Base-by-base conservation (phyloP, 2,888 invertebrate species). In the Holacanthella duospinosa region DNA sequence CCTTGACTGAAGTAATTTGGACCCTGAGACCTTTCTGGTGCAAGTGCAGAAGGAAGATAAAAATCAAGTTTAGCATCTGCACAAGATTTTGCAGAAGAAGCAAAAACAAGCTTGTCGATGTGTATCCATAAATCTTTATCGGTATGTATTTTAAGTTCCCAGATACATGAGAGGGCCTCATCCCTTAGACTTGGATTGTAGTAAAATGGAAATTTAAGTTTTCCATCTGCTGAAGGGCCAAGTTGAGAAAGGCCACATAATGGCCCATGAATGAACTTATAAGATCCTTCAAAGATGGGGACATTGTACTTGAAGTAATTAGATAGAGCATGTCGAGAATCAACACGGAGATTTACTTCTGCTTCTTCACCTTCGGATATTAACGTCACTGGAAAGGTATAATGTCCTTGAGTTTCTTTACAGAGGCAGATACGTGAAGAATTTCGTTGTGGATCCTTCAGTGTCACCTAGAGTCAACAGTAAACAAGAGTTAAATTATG, bases 21-120 rank as follows among this genome's bases (percentile, higher is more conserved):
- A 4, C 48, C 4, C 19, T 48, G 48, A 4, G 48, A 21, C 48
- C 4, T 6, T 36, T 36, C 9, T 16, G 36, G 16, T 16, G 6
- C 9, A 9, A 16, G 36, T 9, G 19, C 48, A 19, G 70, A 62
- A 12, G 66, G 62, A 24, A 89, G 77, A 75, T 85, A 90, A 25
- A 92, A 87, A 74, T 91, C 90, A 55, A 92, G 83, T 69, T 88
- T 86, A 2, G 91, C 92, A 74, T 90, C 90, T 67, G 89, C 88
- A 75, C 92, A 93, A 65, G 86, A 86, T 53, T 89, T 84, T 54
- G 90, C 88, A 0, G 88, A 86, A 75, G 92, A 90, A 26, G 73
- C 65, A 55, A 73, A 73, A 3, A 72, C 70, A 9, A 74, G 70
- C 43, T 70, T 72, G 61, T 92, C 92, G 74, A 92, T 86, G 75